phyloP scores from a whole-genome alignment of 2,797 vertebrate genomes.

The Poeciliopsis gracilis region DNA sequence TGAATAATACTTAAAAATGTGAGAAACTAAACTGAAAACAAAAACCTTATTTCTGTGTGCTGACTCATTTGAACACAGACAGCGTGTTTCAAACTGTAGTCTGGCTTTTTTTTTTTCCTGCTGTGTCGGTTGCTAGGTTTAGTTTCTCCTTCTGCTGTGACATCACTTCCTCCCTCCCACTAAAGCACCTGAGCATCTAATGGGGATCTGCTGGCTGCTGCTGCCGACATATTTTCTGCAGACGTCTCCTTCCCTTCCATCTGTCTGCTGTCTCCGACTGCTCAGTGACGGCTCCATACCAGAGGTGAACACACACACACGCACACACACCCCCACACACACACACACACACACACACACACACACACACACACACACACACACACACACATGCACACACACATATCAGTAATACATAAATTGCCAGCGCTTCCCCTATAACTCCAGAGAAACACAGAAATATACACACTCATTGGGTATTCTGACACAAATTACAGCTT shows the following conservation, averaged over 20 bases:
- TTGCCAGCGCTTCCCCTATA: constrained; percentile 15
- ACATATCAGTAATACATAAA: constrained; percentile 17
- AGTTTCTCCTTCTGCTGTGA: not conserved
- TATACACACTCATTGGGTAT: constrained; percentile 3
- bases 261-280: constrained; percentile 56
- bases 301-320: constrained; percentile 24
- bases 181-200: constrained; percentile 61
- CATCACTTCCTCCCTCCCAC: constrained; percentile 19
- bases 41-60: not conserved
- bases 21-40: not conserved
- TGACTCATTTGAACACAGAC: constrained; percentile 9
- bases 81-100: not conserved
- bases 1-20: no score
- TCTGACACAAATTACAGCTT: constrained; percentile 1
- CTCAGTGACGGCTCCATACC: constrained; percentile 60
- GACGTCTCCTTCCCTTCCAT: constrained; percentile 53
- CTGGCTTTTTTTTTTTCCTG: not conserved
- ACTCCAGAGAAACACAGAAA: constrained; percentile 7
- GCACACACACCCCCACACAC: constrained; percentile 22
- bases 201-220: constrained; percentile 54
- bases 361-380: constrained; percentile 7
- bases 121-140: constrained; percentile 16
- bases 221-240: constrained; percentile 54
- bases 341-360: constrained; percentile 9
- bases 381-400: constrained; percentile 16